A percentile compares a stretch with the other conserved stretches of the same genome.
Evolutionary conservation across 2,797 vertebrate genomes (phyloP).

Genomic region (Thaleichthys pacificus): DNA sequence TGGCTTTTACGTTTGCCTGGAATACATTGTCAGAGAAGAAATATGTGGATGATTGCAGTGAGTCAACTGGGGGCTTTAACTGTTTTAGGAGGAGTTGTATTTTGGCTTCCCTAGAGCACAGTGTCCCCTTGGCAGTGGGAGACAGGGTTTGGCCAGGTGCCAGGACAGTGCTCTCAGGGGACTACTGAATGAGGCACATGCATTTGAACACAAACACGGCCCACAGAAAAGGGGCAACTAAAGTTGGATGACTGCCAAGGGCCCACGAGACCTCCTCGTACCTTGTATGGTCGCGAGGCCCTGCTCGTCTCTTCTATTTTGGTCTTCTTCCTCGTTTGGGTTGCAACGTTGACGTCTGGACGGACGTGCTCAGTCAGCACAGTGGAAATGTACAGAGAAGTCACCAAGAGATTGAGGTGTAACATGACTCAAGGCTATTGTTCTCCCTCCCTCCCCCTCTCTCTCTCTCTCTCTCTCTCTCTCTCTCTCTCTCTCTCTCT

Average conservation of each 20-base stretch:
- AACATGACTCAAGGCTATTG: background rate
- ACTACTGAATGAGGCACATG: conserved; percentile 45
- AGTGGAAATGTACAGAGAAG: background rate
- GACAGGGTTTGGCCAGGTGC: conserved; percentile 41
- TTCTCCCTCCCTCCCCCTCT: background rate
- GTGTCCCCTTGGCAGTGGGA: conserved; percentile 33
- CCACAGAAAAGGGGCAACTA: conserved; percentile 35
- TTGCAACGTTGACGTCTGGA: conserved; percentile 22
- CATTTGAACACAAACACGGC: conserved; percentile 46
- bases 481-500: conserved; percentile 5
- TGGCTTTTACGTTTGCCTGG: background rate
- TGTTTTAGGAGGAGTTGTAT: background rate
- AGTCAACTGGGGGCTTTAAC: conserved; percentile 14
- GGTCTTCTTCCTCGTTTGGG: conserved; percentile 30
- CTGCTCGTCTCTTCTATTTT: conserved; percentile 50
- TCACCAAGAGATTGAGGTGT: background rate
- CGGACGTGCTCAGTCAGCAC: background rate
- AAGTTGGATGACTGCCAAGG: conserved; percentile 54
- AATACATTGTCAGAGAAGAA: conserved; percentile 33
- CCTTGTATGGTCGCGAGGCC: conserved; percentile 42
- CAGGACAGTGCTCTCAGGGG: conserved; percentile 35
- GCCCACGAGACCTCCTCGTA: conserved; percentile 47
- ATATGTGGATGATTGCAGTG: conserved; percentile 23
- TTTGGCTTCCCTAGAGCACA: background rate
- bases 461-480: background rate